Evolutionary conservation across 35 echinoderm and acorn worm species (phyloP).

Genomic region (Diadema setosum): DNA sequence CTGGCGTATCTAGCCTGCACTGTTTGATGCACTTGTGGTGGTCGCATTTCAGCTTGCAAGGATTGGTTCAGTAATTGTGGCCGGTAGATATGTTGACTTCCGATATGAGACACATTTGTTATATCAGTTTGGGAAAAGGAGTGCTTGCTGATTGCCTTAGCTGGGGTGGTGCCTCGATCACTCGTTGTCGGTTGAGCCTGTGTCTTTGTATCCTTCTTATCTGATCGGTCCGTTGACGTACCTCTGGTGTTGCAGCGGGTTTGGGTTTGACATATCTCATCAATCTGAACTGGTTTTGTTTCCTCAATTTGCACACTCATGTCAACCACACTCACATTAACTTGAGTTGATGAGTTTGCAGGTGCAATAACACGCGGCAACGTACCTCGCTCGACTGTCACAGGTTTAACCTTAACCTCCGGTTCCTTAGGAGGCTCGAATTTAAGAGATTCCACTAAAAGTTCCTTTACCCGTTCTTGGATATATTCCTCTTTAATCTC

Average conservation of each 20-base stretch:
- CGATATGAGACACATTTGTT: neutral
- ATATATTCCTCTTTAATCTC: slow-evolving; percentile 34
- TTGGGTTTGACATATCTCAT: slow-evolving; percentile 4
- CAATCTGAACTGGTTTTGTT: neutral
- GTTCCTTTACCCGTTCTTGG: slow-evolving; percentile 12
- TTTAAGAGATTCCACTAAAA: neutral
- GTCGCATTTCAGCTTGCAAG: neutral
- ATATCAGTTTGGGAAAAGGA: neutral
- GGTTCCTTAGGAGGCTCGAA: neutral
- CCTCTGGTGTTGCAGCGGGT: neutral
- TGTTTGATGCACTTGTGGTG: neutral
- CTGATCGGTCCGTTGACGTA: slow-evolving; percentile 4
- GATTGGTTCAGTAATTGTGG: neutral
- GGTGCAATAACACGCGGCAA: slow-evolving; percentile 6
- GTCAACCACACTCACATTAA: neutral
- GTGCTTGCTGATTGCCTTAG: neutral
- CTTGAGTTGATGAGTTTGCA: slow-evolving; percentile 6
- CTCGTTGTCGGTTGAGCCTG: slow-evolving; percentile 39
- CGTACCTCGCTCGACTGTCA: neutral
- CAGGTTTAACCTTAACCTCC: neutral
- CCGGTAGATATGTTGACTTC: neutral
- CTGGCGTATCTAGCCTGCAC: neutral
- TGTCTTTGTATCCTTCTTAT: neutral
- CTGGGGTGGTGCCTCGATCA: slow-evolving; percentile 35
- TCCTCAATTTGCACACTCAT: neutral